Base-by-base conservation (phyloP, 2,113 vertebrate species). In the Campylomormyrus tamandua region DNA sequence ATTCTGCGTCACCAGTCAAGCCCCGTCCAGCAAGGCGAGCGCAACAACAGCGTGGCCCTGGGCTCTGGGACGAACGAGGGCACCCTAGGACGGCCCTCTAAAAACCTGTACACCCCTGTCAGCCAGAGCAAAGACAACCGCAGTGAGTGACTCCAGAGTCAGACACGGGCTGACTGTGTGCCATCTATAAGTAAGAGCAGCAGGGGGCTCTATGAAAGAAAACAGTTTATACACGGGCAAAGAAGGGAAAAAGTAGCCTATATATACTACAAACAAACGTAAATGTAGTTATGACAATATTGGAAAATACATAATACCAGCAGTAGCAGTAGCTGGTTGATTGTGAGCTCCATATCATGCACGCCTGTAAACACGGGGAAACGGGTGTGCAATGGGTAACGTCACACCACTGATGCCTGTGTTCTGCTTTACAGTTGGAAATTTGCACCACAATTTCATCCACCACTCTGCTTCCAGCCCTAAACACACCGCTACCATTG, bases 1-100 rank as follows among this genome's bases (percentile, higher is more conserved):
- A 98, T 98, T 92, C 91, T 98, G 91, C 95, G 97, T 77, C 97
- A 98, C 92, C 97, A 98, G 91, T 96, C 97, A 0, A 97, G 96
- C 50, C 96, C 96, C 0, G 96, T 96, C 52, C 95, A 96, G 89
- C 96, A 97, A 88, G 95, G 97, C 0, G 97, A 98, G 94, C 94
- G 97, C 88, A 97, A 97, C 92, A 97, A 97, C 92, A 98, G 97
- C 56, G 96, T 97, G 89, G 96, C 96, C 88, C 92, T 97, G 92
- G 93, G 96, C 31, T 93, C 96, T 0, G 95, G 94, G 1, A 95
- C 94, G n/a, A 94, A 96, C 8, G 95, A 96, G 84, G 97, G 96
- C 45, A 97, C 97, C 31, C 92, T 96, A 3, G 96, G 96, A 11
- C 96, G 97, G 89, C 94, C 97, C 15, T 96, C 96, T 8, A 98